Conservation (phyloP, 2,113 vertebrate species). For the Chloroceryle aenea region DNA sequence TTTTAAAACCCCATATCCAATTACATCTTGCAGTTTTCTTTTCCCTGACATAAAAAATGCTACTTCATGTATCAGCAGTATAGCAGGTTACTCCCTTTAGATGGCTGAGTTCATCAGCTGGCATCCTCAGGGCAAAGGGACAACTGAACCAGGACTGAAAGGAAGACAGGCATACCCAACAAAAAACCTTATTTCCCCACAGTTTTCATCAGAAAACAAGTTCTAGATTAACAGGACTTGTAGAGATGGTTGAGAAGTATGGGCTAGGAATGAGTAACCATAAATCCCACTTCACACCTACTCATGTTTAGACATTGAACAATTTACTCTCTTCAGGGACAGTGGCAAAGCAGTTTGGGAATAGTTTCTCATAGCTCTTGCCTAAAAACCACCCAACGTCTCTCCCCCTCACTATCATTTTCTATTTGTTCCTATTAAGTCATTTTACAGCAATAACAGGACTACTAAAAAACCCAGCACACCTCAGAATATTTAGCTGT, state of each 20-base stretch:
- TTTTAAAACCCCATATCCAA: not conserved
- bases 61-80: not conserved
- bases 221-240: not conserved
- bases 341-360: not conserved
- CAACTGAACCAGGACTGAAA: not conserved
- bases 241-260: not conserved
- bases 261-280: not conserved
- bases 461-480: not conserved
- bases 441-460: not conserved
- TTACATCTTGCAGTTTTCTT: not conserved
- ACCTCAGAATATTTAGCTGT: not conserved
- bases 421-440: not conserved
- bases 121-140: not conserved
- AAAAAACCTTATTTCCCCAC: not conserved
- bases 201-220: not conserved
- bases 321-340: not conserved
- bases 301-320: not conserved
- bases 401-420: not conserved
- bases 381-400: not conserved
- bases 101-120: not conserved
- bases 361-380: not conserved
- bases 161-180: not conserved
- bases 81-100: not conserved
- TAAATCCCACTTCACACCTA: not conserved
- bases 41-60: not conserved